Conservation (phyloP, 2,797 vertebrate species). For the Hippocampus kuda region DNA sequence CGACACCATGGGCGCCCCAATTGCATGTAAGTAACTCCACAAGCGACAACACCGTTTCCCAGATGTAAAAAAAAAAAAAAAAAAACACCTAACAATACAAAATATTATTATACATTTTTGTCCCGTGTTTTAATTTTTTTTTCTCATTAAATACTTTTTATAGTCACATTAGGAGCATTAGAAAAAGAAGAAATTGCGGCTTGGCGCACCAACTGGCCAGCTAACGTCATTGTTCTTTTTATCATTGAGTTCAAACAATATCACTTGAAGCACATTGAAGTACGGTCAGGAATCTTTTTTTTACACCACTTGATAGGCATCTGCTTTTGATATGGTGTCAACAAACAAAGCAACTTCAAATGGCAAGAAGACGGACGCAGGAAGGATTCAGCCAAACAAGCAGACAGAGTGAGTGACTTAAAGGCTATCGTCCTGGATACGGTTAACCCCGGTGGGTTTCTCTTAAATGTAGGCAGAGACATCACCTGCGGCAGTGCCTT, state of each 20-base stretch:
- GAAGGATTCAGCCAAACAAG: neutral
- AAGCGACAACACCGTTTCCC: too few species aligned
- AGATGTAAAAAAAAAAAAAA: neutral
- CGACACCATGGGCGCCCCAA: too few species aligned
- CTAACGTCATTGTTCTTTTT: too few species aligned
- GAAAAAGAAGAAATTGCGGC: too few species aligned
- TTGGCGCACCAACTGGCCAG: too few species aligned
- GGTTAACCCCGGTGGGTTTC: conserved; percentile 35
- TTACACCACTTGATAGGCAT: neutral
- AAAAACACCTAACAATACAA: neutral
- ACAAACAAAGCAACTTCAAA: conserved; percentile 14
- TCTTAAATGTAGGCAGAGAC: conserved; percentile 48
- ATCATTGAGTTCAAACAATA: too few species aligned
- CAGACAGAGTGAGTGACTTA: conserved; percentile 1
- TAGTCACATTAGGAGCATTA: too few species aligned
- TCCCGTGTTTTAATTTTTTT: too few species aligned
- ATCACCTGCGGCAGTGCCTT: conserved; percentile 41
- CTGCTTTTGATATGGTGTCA: conserved; percentile 12
- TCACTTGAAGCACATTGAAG: too few species aligned
- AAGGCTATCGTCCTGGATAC: conserved; percentile 25
- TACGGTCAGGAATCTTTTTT: too few species aligned
- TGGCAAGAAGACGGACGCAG: conserved; percentile 8
- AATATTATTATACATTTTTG: neutral
- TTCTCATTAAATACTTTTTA: too few species aligned
- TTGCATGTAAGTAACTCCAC: too few species aligned